phyloP scores from a whole-genome alignment of 2,888 invertebrate species.

The Hipparchia semele region DNA sequence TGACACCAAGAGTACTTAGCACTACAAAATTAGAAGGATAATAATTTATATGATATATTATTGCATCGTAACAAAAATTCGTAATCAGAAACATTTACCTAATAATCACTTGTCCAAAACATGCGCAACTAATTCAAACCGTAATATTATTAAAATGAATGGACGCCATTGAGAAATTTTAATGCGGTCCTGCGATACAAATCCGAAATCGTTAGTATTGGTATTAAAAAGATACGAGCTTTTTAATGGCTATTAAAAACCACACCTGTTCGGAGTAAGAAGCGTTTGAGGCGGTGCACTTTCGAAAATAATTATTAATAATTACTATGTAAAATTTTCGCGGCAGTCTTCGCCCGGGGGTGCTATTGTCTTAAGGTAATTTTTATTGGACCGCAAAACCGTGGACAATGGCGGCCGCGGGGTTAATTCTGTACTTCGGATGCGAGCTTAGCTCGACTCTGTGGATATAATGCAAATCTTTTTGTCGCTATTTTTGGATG shows the following conservation, averaged over 20 bases:
- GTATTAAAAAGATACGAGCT: constrained; percentile 44
- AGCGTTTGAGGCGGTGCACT: constrained; percentile 73
- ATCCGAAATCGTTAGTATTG: constrained; percentile 37
- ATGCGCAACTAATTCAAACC: constrained; percentile 28
- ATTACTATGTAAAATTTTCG: constrained; percentile 78
- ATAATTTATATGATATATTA: constrained; percentile 33
- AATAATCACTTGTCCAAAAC: constrained; percentile 16
- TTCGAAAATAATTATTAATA: constrained; percentile 61
- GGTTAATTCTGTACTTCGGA: constrained; percentile 47
- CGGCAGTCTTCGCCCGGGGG: constrained; percentile 73
- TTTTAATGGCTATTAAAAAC: constrained; percentile 60
- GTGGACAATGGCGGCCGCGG: constrained; percentile 75
- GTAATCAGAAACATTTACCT: constrained; percentile 3
- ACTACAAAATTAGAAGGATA: not conserved
- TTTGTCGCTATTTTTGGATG: constrained; percentile 24
- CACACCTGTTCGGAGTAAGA: constrained; percentile 63
- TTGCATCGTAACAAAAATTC: constrained; percentile 13
- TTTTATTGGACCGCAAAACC: constrained; percentile 79
- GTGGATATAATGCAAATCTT: constrained; percentile 39
- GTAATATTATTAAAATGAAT: constrained; percentile 29
- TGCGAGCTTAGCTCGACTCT: constrained; percentile 48
- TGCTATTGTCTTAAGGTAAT: constrained; percentile 79
- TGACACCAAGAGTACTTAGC: no score
- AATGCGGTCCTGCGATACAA: constrained; percentile 30
- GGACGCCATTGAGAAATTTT: constrained; percentile 36